Evolutionary conservation across 2,797 vertebrate species (phyloP).

Genomic region (Borostomias antarcticus): DNA sequence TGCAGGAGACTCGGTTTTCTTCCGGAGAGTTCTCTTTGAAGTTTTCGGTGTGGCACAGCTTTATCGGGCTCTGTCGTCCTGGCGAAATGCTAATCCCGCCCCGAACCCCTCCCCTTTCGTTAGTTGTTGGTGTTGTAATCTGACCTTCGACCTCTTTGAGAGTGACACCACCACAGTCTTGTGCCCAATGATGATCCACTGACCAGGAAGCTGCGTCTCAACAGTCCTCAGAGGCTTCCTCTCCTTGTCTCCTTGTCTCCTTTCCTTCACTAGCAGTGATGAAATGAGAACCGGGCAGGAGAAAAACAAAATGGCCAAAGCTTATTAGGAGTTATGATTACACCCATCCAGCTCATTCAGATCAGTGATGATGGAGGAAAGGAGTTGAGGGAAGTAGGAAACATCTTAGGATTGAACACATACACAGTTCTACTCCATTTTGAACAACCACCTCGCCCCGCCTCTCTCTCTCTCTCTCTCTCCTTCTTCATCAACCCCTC

Average conservation of each 20-base stretch:
- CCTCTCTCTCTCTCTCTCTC: neutral
- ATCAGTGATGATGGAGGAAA: slow-evolving; percentile 60
- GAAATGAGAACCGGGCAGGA: slow-evolving; percentile 31
- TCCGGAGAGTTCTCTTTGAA: neutral
- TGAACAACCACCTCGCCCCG: slow-evolving; percentile 35
- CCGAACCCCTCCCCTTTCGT: too few relatives aligned
- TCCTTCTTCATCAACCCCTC: slow-evolving; percentile 21
- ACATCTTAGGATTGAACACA: slow-evolving; percentile 25
- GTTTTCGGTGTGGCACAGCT: neutral
- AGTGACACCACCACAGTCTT: slow-evolving; percentile 28
- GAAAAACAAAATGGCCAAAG: slow-evolving; percentile 30
- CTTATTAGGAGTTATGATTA: slow-evolving; percentile 7
- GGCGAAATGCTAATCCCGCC: neutral
- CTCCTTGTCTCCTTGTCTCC: slow-evolving; percentile 44
- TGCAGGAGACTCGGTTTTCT: too few relatives aligned
- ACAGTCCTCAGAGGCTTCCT: slow-evolving; percentile 37
- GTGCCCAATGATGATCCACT: slow-evolving; percentile 58
- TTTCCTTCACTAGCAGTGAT: slow-evolving; percentile 58
- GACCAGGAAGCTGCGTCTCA: slow-evolving; percentile 51
- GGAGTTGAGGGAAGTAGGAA: slow-evolving; percentile 39
- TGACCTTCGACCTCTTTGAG: slow-evolving; percentile 11
- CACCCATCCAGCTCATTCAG: slow-evolving; percentile 34
- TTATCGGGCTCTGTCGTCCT: neutral
- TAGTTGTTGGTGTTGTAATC: slow-evolving; percentile 12
- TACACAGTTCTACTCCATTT: slow-evolving; percentile 64